Evolutionary conservation across 2,113 vertebrate species (phyloP).

Genomic region (Raja brachyura): DNA sequence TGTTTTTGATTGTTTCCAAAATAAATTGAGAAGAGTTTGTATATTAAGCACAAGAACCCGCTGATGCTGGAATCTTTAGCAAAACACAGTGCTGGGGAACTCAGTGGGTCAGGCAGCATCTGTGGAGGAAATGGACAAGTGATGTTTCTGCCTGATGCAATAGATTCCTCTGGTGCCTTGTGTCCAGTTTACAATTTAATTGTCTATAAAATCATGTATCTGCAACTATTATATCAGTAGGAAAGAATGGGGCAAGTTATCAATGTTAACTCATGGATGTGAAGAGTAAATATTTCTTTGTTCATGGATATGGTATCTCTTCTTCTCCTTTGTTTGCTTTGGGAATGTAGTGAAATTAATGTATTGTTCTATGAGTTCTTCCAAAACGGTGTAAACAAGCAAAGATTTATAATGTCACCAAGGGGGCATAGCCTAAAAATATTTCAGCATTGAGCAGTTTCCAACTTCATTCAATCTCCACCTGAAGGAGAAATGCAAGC

Average conservation of each 20-base stretch:
- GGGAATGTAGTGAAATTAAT: background rate
- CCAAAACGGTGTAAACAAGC: background rate
- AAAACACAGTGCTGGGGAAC: no score
- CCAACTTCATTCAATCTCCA: no score
- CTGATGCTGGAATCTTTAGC: no score
- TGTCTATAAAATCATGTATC: background rate
- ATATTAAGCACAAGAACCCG: no score
- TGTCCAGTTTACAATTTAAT: background rate
- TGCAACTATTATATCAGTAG: background rate
- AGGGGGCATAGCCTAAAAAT: background rate
- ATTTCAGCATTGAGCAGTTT: no score
- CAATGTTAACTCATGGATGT: background rate
- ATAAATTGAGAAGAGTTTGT: background rate
- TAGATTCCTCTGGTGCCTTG: no score
- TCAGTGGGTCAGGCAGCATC: no score
- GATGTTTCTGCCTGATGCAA: no score
- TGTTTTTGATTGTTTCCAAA: background rate
- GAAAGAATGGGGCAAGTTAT: background rate
- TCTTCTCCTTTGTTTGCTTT: background rate
- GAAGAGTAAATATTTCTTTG: constrained; percentile 7
- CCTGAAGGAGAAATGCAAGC: no score
- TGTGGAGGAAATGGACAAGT: no score
- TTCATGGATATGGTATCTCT: background rate
- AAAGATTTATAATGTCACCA: background rate
- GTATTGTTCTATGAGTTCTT: no score